Conservation (phyloP, 2,888 invertebrate species). For the Coecobrya sp. region DNA sequence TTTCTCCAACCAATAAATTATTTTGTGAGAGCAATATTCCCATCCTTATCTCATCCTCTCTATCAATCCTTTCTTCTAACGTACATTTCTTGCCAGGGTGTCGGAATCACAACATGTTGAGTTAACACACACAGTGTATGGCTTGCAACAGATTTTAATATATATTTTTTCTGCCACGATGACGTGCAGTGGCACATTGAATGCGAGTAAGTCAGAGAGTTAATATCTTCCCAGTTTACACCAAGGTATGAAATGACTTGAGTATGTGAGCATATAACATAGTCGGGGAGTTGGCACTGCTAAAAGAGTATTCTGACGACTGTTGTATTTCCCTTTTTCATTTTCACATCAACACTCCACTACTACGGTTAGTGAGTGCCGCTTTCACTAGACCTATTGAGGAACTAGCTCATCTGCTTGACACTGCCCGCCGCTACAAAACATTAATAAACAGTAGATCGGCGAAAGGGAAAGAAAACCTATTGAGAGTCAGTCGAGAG, state of each 20-base stretch:
- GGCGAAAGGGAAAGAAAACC: conserved; percentile 5
- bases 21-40: neutral
- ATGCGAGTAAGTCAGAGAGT: no score
- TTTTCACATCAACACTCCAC: neutral
- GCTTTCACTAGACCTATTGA: neutral
- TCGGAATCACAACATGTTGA: no score
- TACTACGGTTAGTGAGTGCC: neutral
- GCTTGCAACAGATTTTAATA: no score
- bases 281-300: neutral
- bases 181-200: no score
- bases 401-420: neutral
- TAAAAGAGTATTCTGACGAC: neutral
- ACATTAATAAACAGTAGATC: conserved; percentile 36
- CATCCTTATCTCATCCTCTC: neutral
- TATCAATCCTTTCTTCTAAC: no score
- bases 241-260: no score
- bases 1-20: neutral
- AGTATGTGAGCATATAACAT: neutral
- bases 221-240: no score
- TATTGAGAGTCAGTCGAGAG: conserved; percentile 33
- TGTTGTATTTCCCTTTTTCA: neutral
- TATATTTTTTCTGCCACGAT: no score
- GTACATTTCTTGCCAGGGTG: no score
- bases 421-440: neutral
- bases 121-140: no score